Base-by-base conservation (phyloP, 2,113 vertebrate genomes). In the Colossoma macropomum region DNA sequence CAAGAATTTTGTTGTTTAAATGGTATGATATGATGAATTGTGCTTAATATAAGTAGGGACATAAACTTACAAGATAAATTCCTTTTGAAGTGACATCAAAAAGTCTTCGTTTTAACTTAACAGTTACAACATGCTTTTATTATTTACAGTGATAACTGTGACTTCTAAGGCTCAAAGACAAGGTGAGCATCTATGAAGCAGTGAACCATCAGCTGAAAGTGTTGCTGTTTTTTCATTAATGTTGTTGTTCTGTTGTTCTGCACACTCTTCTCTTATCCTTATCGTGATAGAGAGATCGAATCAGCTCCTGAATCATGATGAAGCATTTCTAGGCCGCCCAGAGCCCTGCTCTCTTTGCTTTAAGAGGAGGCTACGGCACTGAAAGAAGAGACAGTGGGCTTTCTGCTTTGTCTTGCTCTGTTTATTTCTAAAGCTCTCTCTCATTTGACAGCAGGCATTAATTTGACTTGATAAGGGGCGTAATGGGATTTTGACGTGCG, bases 401-500 rank as follows among this genome's bases (percentile, higher is more conserved):
- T 13, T 79, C 69, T 80, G 38, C 54, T 82, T 82, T 66, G 59
- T 50, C 69, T 60, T 59, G 50, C 23, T 70, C 54, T 86, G 72
- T 83, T 83, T 83, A 34, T 86, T 75, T 80, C 85, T 79, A 59
- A 82, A 82, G 60, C n/a, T 60, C 84, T 74, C 65, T 60, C 34
- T 68, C 63, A 75, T 82, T 75, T 75, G 54, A 77, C 23, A 48
- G 19, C 65, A 69, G 73, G 72, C 77, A 63, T 84, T 79, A 52
- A 88, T 86, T 89, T 76, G 68, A 80, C 75, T 41, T 83, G 68
- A 82, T 80, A 72, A 78, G 45, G 59, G 75, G 30, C 1, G 30
- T 81, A 86, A 80, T 86, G 88, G 81, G 79, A 80, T 79, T 84
- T 87, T 82, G 75, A 84, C 79, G 50, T 72, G 68, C 5, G 30